Base-by-base conservation (phyloP, 2,113 vertebrate genomes). In the Dromaius novaehollandiae region DNA sequence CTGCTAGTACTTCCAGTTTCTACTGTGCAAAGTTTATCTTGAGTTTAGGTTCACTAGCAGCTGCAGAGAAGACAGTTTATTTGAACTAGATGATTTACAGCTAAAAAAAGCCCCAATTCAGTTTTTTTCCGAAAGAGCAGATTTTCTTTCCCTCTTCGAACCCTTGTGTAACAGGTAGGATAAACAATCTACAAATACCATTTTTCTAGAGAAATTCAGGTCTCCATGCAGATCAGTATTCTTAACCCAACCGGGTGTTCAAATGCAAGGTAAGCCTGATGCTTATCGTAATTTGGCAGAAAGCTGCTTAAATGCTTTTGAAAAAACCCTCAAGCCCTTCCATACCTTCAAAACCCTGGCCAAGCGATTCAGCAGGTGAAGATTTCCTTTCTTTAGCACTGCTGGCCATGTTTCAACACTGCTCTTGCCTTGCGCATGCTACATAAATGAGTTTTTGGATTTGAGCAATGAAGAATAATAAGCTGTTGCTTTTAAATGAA, bases 21-120 rank as follows among this genome's bases (percentile, higher is more conserved):
- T 44, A 3, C 3, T 0, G 0, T 26, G 26, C 48, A 69, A 28
- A 24, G 65, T 19, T 8, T 21, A 7, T 2, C 74, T 12, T 15
- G 40, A 92, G 66, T 46, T 65, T 24, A 58, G 69, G 13, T 58
- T 34, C 81, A 25, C 68, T 44, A 40, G 8, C 71, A 75, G 38
- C 8, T 53, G 11, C 65, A 89, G 28, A 48, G 55, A 46, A 16
- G 15, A 15, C 38, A 63, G 18, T 19, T 87, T 14, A 51, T 56
- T 42, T 11, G 21, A 73, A 82, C 32, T 13, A 82, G 40, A 24
- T 48, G 28, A 10, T 71, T 84, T 60, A 46, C 32, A 74, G 32
- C 25, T 21, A 44, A 82, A 65, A 93, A 26, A 17, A 46, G 74
- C 21, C 53, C 48, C 85, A 82, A 8, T 36, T 71, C 14, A 11